Evolutionary conservation across 2,797 vertebrate genomes (phyloP).

Genomic region (Oceanodroma leucorhoa): DNA sequence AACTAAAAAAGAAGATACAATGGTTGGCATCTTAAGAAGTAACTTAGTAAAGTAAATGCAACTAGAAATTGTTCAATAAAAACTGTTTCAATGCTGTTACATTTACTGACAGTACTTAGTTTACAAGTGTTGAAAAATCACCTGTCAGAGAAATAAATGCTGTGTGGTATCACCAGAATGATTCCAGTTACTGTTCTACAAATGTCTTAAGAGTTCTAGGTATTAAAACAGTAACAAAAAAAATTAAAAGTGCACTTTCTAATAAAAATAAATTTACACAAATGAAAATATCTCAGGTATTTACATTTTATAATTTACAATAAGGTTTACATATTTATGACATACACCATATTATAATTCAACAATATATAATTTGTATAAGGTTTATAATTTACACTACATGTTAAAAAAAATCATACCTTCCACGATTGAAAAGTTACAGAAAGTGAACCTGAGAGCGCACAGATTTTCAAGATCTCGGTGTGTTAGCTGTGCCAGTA

Average conservation of each 20-base stretch:
- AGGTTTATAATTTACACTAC: not conserved
- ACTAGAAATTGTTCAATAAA: not conserved
- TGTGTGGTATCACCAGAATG: not conserved
- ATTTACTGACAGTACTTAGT: not conserved
- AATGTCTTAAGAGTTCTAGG: not conserved
- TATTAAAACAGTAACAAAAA: not conserved
- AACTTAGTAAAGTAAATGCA: constrained; percentile 2
- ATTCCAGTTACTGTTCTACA: not conserved
- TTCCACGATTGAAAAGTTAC: not conserved
- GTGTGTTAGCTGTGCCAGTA: not conserved
- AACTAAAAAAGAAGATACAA: constrained; percentile 71
- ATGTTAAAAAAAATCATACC: not conserved
- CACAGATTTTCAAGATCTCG: not conserved
- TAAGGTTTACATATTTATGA: not conserved
- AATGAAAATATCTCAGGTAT: not conserved
- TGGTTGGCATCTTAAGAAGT: not conserved
- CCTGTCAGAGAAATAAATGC: not conserved
- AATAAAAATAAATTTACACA: not conserved
- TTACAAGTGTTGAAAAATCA: not conserved
- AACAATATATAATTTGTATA: not conserved
- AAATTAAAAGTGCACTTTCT: not conserved
- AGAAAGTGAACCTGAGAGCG: not conserved
- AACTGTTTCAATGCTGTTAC: not conserved
- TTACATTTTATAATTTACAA: not conserved
- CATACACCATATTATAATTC: not conserved